A percentile compares a stretch with the other conserved stretches of the same genome.
These are phyloP conservation scores for Erebia palarica DNA, from an alignment of 2,888 invertebrate genomes.

Conservation along the genomic window DNA sequence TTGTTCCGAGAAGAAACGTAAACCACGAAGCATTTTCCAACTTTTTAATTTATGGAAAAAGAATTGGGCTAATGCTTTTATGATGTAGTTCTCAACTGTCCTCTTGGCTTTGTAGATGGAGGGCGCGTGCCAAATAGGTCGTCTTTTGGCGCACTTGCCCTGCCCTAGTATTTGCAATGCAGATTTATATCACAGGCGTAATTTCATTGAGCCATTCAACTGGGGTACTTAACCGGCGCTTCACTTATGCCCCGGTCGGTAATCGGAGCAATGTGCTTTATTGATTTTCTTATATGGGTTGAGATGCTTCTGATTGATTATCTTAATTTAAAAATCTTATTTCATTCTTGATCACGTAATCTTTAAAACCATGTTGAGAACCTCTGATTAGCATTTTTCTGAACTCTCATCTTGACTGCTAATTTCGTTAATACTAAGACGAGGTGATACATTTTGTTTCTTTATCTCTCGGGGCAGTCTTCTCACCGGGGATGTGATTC, in stretches of 20 bases:
- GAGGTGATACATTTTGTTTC: too few relatives aligned
- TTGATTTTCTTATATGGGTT: not conserved
- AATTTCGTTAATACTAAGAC: too few relatives aligned
- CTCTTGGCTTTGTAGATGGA: slow-evolving; percentile 35
- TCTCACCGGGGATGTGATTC: too few relatives aligned
- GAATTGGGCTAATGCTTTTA: slow-evolving; percentile 35
- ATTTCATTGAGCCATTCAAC: slow-evolving; percentile 26
- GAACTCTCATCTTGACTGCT: too few relatives aligned
- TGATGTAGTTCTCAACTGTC: slow-evolving; percentile 34
- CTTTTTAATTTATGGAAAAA: slow-evolving; percentile 22
- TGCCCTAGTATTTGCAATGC: slow-evolving; percentile 35
- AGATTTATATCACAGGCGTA: slow-evolving; percentile 31
- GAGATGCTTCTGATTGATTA: not conserved
- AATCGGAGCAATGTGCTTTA: not conserved
- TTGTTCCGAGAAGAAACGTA: slow-evolving; percentile 15
- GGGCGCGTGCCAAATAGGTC: slow-evolving; percentile 43
- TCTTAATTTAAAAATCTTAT: not conserved
- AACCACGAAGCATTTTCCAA: slow-evolving; percentile 20
- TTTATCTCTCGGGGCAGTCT: too few relatives aligned
- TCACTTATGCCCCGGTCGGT: not conserved
- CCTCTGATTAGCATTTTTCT: too few relatives aligned
- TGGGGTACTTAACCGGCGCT: slow-evolving; percentile 1
- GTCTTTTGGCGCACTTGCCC: slow-evolving; percentile 36
- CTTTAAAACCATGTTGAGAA: too few relatives aligned
- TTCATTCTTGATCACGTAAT: too few relatives aligned